phyloP scores from a whole-genome alignment of 2,113 vertebrate species.

The Chiloscyllium plagiosum region DNA sequence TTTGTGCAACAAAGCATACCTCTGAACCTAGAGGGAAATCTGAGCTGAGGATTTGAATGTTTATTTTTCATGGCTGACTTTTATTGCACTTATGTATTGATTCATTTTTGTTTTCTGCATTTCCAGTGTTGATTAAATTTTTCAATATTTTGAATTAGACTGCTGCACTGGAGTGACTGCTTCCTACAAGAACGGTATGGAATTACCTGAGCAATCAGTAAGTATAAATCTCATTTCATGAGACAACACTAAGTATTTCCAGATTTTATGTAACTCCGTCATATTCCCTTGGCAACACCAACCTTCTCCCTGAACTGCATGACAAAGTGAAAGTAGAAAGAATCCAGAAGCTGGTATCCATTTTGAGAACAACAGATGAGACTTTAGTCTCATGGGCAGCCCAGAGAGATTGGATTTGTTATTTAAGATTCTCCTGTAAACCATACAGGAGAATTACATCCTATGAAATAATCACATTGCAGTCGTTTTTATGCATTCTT shows the following conservation, averaged over 20 bases:
- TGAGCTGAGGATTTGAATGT: not conserved
- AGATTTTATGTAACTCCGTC: not conserved
- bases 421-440: not conserved
- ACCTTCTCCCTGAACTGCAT: not conserved
- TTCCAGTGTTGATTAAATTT: not conserved
- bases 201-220: conserved; percentile 23
- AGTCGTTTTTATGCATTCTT: not conserved
- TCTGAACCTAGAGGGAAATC: no score
- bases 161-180: not conserved
- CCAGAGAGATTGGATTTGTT: not conserved
- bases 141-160: not conserved
- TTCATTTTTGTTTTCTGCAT: not conserved
- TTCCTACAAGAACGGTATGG: conserved; percentile 13
- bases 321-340: not conserved
- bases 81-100: not conserved
- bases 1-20: no score
- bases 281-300: not conserved
- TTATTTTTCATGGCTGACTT: not conserved
- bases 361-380: not conserved
- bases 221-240: not conserved
- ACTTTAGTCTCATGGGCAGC: not conserved
- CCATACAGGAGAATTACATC: not conserved
- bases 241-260: not conserved
- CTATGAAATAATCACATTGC: not conserved
- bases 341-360: not conserved